Evolutionary conservation across 2,797 vertebrate genomes (phyloP).

Genomic region (Telmatherina bonti): DNA sequence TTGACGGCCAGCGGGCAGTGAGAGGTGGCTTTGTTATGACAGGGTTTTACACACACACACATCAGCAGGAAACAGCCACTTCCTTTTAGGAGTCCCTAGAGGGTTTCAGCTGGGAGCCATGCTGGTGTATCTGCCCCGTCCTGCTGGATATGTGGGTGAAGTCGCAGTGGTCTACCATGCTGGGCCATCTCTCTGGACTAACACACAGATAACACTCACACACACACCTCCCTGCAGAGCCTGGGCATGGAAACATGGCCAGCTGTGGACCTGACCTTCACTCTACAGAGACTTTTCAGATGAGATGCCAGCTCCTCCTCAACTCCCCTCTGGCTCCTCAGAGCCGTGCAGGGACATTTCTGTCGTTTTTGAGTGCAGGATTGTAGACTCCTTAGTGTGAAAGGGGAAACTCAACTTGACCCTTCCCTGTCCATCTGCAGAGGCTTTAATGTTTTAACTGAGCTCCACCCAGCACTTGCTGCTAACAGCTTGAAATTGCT

Average conservation of each 20-base stretch:
- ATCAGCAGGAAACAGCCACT: conserved; percentile 83
- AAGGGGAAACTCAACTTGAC: conserved; percentile 52
- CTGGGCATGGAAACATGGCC: conserved; percentile 51
- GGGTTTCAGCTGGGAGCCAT: conserved; percentile 53
- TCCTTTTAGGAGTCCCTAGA: conserved; percentile 63
- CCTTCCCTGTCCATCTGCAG: conserved; percentile 52
- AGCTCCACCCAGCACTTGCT: conserved; percentile 60
- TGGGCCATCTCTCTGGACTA: conserved; percentile 28
- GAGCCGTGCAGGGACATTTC: conserved; percentile 35
- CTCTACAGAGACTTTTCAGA: conserved; percentile 56
- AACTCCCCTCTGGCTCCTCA: conserved; percentile 43
- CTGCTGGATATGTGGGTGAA: conserved; percentile 55
- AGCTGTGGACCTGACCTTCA: conserved; percentile 63
- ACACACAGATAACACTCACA: conserved; percentile 20
- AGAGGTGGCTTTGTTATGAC: conserved; percentile 63
- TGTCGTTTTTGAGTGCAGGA: conserved; percentile 38
- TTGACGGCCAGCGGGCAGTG: conserved; percentile 53
- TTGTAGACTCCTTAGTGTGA: conserved; percentile 39
- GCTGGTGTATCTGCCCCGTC: conserved; percentile 48
- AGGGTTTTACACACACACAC: conserved; percentile 50
- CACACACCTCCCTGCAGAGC: conserved; percentile 29
- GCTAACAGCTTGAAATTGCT: conserved; percentile 66
- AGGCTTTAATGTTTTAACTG: conserved; percentile 66
- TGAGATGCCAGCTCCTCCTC: conserved; percentile 64
- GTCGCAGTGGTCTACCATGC: conserved; percentile 56